Evolutionary conservation across 1,140 invertebrate genomes (phyloP), one percentile per base, ranked within the genome.

Genomic region (Uloborus diversus): DNA sequence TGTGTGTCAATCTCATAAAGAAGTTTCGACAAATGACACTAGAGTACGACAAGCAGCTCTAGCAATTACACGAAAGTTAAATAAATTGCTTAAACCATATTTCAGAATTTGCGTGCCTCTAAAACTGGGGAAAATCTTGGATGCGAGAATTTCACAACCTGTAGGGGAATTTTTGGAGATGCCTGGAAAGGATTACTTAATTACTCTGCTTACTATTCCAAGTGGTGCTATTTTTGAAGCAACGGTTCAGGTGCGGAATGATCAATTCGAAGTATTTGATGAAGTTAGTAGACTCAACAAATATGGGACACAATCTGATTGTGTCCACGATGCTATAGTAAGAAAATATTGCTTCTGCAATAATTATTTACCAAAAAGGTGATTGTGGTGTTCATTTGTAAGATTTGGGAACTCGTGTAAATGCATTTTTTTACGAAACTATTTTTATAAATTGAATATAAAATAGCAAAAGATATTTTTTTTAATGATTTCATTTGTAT

Each of bases 261-360:
- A 42, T 78, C 85, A 83, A 85, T 93, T 91, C 0, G 93, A 93
- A n/a, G 87, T 96, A 35, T 88, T 92, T 30, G 89, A 91, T 20
- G 92, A 96, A 83, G 91, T 97, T 1, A 96, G 94, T 78, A 89
- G 96, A 80, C 93, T 94, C 42, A 97, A 98, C 85, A 91, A 91
- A 87, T 98, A 94, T 84, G 93, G 93, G 4, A 86, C 89, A 62
- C 91, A 93, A 85, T 92, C 94, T 2, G 88, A 90, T 82, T 97
- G 95, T 83, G 91, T 96, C 13, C 90, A 92, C 81, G 88, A 93
- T 33, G 82, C 76, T 9, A 87, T 90, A 83, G 86, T 94, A 25
- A 87, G 91, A 57, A 94, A 94, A 84, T 94, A 90, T 84, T 94
- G 93, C 87, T 92, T 91, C 83, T 94, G 93, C 32, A 84, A 86